Conservation (phyloP, 2,797 vertebrate genomes). For the Potorous gilbertii region DNA sequence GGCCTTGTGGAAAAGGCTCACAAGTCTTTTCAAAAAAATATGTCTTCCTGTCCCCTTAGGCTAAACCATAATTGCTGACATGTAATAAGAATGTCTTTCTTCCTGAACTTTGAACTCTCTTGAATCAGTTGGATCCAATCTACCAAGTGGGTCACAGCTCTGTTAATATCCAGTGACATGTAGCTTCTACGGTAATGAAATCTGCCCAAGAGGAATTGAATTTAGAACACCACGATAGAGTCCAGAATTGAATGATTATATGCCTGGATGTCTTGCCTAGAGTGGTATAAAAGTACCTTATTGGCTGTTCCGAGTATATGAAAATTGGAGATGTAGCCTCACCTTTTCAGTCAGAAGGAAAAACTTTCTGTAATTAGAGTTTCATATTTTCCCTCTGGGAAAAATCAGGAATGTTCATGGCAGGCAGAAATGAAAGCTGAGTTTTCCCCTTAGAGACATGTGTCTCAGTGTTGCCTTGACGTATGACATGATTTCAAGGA, state of each 20-base stretch:
- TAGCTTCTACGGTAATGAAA: not conserved
- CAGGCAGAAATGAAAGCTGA: conserved; percentile 14
- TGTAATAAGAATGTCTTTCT: conserved; percentile 15
- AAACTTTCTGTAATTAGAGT: conserved; percentile 31
- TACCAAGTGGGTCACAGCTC: not conserved
- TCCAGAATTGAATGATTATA: not conserved
- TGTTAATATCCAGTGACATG: not conserved
- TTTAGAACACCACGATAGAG: not conserved
- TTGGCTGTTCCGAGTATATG: not conserved
- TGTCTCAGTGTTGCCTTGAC: not conserved
- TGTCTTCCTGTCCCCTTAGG: not conserved
- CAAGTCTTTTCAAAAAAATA: conserved; percentile 12
- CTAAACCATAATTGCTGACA: conserved; percentile 28
- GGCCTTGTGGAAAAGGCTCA: conserved; percentile 34
- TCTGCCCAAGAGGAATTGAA: not conserved
- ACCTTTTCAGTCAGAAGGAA: not conserved
- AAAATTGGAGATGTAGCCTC: not conserved
- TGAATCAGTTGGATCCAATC: not conserved
- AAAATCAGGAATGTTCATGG: conserved; percentile 26
- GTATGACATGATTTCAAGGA: conserved; percentile 27
- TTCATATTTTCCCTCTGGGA: conserved; percentile 46
- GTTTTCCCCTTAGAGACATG: not conserved
- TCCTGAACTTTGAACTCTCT: not conserved
- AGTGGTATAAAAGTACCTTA: not conserved
- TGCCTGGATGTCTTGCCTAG: not conserved